Evolutionary conservation across 2,888 invertebrate species (phyloP).

Genomic region (Drosophila tanythrix): DNA sequence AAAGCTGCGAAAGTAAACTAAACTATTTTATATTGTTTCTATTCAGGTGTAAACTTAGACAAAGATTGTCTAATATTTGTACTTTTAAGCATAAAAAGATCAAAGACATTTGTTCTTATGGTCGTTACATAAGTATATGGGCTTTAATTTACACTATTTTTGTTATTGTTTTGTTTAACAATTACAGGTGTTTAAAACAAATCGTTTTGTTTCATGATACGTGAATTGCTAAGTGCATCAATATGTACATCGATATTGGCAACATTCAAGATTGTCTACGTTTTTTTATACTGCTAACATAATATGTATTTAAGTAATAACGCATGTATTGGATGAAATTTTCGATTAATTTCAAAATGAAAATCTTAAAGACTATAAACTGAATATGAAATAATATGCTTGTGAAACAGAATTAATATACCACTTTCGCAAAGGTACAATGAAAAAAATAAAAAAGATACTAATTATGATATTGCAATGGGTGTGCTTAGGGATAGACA

Average conservation of each 20-base stretch:
- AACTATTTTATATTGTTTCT: not conserved
- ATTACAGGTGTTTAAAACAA: constrained; percentile 3
- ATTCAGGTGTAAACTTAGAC: not conserved
- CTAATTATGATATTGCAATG: not conserved
- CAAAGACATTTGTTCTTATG: not conserved
- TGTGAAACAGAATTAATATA: constrained; percentile 10
- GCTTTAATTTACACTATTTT: constrained; percentile 4
- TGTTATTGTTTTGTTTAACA: constrained; percentile 4
- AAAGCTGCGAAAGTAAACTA: not conserved
- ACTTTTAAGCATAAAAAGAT: not conserved
- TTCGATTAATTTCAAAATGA: not conserved
- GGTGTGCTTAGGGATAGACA: not conserved
- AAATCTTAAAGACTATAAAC: constrained; percentile 14
- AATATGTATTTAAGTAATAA: constrained; percentile 26
- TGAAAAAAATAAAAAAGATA: not conserved
- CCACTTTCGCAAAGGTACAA: constrained; percentile 11
- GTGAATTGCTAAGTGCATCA: not conserved
- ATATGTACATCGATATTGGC: constrained; percentile 7
- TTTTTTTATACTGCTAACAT: constrained; percentile 3
- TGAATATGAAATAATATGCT: constrained; percentile 3
- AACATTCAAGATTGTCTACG: not conserved
- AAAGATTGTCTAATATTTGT: not conserved
- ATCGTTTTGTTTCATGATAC: constrained; percentile 2
- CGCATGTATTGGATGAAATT: not conserved
- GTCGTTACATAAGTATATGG: not conserved